phyloP scores from a whole-genome alignment of 2,888 invertebrate genomes.

The Eupithecia vulgata region DNA sequence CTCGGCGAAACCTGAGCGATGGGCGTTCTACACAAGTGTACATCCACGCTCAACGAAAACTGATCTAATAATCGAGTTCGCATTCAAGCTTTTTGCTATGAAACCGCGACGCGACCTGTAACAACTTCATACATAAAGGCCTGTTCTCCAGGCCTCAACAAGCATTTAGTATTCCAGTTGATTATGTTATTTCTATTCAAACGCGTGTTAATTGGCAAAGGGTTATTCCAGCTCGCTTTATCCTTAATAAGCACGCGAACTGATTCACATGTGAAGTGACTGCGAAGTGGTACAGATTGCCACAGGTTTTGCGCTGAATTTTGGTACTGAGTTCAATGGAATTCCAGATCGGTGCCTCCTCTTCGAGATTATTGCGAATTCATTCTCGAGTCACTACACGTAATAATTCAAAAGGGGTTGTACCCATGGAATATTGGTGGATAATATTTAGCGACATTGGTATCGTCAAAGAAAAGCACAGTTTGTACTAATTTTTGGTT shows the following conservation, averaged over 20 bases:
- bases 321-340: background rate
- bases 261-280: background rate
- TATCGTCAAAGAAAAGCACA: too few species aligned
- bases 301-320: background rate
- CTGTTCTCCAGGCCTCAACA: background rate
- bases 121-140: too few species aligned
- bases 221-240: background rate
- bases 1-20: too few species aligned
- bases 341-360: background rate
- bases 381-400: background rate
- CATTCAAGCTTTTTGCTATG: too few species aligned
- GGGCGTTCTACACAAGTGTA: too few species aligned
- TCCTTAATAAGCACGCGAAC: background rate
- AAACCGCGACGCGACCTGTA: too few species aligned
- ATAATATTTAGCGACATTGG: too few species aligned
- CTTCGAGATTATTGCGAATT: background rate
- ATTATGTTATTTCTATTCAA: background rate
- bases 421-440: too few species aligned
- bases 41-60: too few species aligned
- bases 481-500: too few species aligned
- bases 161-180: background rate
- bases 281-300: background rate
- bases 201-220: background rate
- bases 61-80: too few species aligned
- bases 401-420: too few species aligned